These are phyloP conservation scores for Saiga tatarica DNA, from an alignment of 2,113 vertebrate genomes.

Conservation along the genomic window DNA sequence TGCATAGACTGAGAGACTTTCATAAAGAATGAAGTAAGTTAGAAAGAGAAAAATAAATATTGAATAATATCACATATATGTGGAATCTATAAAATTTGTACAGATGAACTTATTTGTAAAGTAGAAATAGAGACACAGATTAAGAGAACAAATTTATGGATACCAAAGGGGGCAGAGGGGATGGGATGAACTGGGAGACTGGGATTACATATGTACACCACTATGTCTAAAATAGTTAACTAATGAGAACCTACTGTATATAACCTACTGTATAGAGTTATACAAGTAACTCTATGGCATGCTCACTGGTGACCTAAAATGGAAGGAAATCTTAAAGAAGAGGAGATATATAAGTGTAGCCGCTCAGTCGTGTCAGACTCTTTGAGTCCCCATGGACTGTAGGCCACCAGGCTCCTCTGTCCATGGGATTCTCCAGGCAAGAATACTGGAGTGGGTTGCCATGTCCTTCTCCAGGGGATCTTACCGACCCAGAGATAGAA, in stretches of 20 bases:
- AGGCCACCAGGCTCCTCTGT: too few relatives aligned
- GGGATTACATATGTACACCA: not conserved
- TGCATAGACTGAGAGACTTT: not conserved
- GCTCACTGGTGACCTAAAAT: not conserved
- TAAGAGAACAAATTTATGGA: not conserved
- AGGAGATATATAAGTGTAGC: not conserved
- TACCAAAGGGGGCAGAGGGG: not conserved
- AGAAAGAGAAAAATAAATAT: not conserved
- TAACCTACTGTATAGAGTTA: not conserved
- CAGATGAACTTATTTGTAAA: not conserved
- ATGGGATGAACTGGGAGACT: not conserved
- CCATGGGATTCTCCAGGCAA: too few relatives aligned
- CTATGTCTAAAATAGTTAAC: not conserved
- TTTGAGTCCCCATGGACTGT: too few relatives aligned
- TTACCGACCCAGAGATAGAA: too few relatives aligned
- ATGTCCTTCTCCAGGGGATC: too few relatives aligned
- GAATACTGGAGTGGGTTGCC: too few relatives aligned
- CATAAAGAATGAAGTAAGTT: not conserved
- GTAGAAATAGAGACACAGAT: not conserved
- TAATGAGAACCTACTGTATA: not conserved
- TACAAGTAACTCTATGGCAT: not conserved
- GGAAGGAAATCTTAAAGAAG: not conserved
- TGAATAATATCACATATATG: not conserved
- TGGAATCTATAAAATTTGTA: not conserved
- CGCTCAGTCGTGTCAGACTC: rapidly evolving